Evolutionary conservation across 2,113 vertebrate species (phyloP).

Genomic region (Dolichallabes microphthalmus): DNA sequence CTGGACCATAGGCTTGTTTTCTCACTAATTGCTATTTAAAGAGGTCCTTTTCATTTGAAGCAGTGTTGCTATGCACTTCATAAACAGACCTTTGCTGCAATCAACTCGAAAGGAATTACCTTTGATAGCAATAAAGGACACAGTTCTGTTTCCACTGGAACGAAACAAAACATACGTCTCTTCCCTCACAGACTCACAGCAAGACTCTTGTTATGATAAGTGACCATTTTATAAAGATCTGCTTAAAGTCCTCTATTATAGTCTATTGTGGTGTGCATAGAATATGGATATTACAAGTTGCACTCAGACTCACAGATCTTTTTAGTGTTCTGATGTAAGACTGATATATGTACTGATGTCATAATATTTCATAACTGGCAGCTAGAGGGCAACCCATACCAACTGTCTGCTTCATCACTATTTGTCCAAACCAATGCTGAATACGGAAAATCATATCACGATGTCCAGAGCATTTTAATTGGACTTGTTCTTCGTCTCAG

Average conservation of each 20-base stretch:
- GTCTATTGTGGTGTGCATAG: background rate
- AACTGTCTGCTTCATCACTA: slow-evolving; percentile 56
- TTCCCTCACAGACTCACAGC: slow-evolving; percentile 62
- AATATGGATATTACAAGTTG: background rate
- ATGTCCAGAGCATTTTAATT: slow-evolving; percentile 30
- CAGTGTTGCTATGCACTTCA: slow-evolving; percentile 67
- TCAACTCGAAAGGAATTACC: slow-evolving; percentile 66
- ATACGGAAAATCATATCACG: slow-evolving; percentile 23
- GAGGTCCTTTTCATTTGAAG: slow-evolving; percentile 67
- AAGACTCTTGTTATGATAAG: slow-evolving; percentile 43
- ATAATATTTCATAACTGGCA: slow-evolving; percentile 64
- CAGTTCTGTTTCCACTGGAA: slow-evolving; percentile 54
- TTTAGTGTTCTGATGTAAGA: background rate
- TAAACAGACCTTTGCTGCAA: slow-evolving; percentile 68
- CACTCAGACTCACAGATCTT: background rate
- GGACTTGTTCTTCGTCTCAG: slow-evolving; percentile 9
- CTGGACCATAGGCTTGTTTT: slow-evolving; percentile 58
- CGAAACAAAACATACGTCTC: slow-evolving; percentile 55
- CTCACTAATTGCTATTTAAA: slow-evolving; percentile 69
- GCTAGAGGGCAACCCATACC: slow-evolving; percentile 79
- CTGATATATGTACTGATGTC: background rate
- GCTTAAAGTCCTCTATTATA: background rate
- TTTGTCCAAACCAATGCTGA: slow-evolving; percentile 28
- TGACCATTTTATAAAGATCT: background rate
- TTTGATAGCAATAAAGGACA: slow-evolving; percentile 69